Conservation (phyloP, 1,140 invertebrate species). For the Hylaeus volcanicus region DNA sequence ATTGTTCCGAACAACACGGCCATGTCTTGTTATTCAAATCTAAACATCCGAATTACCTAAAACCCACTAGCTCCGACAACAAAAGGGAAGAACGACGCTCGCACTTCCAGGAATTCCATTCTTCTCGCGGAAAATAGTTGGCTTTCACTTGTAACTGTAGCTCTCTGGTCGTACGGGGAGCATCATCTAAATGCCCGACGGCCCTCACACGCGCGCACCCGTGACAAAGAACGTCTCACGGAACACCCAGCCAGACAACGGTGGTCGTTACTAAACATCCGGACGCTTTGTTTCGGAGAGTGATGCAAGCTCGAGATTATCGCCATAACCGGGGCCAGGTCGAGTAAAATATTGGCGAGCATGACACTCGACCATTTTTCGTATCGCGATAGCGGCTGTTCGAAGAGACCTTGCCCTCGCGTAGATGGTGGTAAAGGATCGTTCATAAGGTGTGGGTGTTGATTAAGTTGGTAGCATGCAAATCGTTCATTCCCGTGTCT, state of each 20-base stretch:
- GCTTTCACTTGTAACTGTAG: constrained; percentile 4
- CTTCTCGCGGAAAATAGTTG: background rate
- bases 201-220: background rate
- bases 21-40: background rate
- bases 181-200: background rate
- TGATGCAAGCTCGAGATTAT: constrained; percentile 34
- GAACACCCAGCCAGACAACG: background rate
- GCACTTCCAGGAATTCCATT: background rate
- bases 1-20: too few species aligned
- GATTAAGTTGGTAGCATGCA: constrained; percentile 51
- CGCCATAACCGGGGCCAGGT: background rate
- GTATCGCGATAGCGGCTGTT: constrained; percentile 35
- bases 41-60: background rate
- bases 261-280: background rate
- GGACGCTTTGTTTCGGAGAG: constrained; percentile 6
- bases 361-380: constrained; percentile 47
- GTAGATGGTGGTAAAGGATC: constrained; percentile 47
- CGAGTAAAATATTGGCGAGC: constrained; percentile 41
- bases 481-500: constrained; percentile 45
- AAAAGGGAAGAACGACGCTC: background rate
- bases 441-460: constrained; percentile 49
- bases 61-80: background rate
- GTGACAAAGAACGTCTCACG: background rate
- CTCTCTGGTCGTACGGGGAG: too few species aligned
- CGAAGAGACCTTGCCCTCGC: constrained; percentile 25